These are phyloP conservation scores for Silurus asotus DNA, from an alignment of 2,113 vertebrate genomes.

Conservation along the genomic window DNA sequence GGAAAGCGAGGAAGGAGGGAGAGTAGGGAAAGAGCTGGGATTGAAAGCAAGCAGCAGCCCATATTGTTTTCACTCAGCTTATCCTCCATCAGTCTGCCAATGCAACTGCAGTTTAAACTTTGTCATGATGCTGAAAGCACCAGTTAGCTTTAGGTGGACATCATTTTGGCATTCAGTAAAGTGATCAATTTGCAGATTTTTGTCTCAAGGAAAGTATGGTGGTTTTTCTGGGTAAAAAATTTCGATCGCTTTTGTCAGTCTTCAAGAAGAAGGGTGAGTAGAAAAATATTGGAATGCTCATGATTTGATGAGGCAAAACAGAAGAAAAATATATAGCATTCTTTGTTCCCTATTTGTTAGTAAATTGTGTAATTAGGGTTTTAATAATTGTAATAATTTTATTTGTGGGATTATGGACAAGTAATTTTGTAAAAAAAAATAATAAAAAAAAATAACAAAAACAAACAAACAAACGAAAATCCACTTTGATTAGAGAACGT, in stretches of 20 bases:
- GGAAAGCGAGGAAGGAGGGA: conserved; percentile 39
- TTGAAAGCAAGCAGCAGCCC: conserved; percentile 62
- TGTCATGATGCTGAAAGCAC: not conserved
- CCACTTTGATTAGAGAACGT: not conserved
- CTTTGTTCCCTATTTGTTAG: not conserved
- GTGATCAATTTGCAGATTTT: not conserved
- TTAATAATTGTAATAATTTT: too few relatives aligned
- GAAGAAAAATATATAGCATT: not conserved
- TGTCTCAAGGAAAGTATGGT: conserved; percentile 76
- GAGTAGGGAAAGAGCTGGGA: conserved; percentile 63
- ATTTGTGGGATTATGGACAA: not conserved
- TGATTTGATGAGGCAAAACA: not conserved
- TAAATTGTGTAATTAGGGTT: not conserved
- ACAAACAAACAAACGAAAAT: too few relatives aligned
- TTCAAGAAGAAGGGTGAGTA: conserved; percentile 94
- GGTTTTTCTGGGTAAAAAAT: conserved; percentile 83
- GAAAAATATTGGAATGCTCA: not conserved
- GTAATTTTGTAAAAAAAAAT: not conserved
- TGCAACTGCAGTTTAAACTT: not conserved
- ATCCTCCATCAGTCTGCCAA: conserved; percentile 54
- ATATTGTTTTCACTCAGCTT: conserved; percentile 60
- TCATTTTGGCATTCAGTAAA: not conserved
- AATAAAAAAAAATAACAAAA: too few relatives aligned
- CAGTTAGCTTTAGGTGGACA: conserved; percentile 23
- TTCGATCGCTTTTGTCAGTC: conserved; percentile 81